These are phyloP conservation scores for Rutpela maculata DNA, from an alignment of 2,888 invertebrate genomes.

Conservation along the genomic window DNA sequence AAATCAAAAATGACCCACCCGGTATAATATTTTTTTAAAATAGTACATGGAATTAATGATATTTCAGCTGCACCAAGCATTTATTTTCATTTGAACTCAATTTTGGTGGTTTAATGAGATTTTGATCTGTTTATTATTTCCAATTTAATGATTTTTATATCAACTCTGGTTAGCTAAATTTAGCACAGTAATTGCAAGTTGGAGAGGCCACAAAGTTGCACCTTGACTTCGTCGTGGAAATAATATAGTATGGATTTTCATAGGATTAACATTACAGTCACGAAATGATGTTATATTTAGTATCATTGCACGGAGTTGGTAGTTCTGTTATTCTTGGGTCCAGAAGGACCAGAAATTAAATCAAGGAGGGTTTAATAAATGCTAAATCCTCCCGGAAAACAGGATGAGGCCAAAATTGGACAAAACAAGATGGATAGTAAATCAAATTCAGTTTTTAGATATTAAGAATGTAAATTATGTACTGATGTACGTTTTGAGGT, in stretches of 20 bases:
- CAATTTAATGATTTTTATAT: slow-evolving; percentile 15
- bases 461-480: too few species aligned
- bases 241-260: slow-evolving; percentile 36
- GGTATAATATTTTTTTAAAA: too few species aligned
- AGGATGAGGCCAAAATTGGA: not conserved
- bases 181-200: slow-evolving; percentile 17
- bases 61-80: not conserved
- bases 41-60: too few species aligned
- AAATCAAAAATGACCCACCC: too few species aligned
- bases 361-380: not conserved
- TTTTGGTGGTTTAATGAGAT: not conserved
- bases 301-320: not conserved
- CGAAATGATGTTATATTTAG: slow-evolving; percentile 31
- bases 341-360: not conserved
- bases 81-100: not conserved
- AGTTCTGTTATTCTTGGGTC: not conserved
- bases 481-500: too few species aligned
- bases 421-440: not conserved
- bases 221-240: slow-evolving; percentile 19
- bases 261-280: slow-evolving; percentile 29
- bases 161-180: slow-evolving; percentile 24
- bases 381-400: not conserved
- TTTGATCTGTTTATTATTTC: slow-evolving; percentile 13
- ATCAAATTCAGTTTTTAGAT: too few species aligned
- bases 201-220: slow-evolving; percentile 8